Evolutionary conservation across 2,797 vertebrate species (phyloP), one percentile per base, ranked within the genome.

Genomic region (Tadarida brasiliensis): DNA sequence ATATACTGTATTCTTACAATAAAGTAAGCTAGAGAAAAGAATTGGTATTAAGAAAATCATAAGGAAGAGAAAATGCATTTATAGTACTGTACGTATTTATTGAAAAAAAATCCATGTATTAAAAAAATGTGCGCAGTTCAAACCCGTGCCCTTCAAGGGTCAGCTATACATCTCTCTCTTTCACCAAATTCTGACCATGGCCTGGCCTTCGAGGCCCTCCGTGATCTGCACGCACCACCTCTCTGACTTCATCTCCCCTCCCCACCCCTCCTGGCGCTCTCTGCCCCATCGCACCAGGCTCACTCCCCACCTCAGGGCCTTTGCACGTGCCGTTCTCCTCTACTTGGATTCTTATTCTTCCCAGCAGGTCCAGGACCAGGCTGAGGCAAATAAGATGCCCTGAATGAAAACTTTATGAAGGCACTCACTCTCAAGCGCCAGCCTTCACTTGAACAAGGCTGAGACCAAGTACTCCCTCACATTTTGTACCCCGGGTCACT

Each of bases 161-260:
- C 57, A n/a, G 11, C 30, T 47, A 11, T 63, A 2, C 3, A 2
- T 2, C 19, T 57, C 26, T 4, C 28, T 17, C 74, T 59, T 71
- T 39, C 30, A 56, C 35, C 26, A 22, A 47, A 7, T 28, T 19
- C 89, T 71, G 17, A 3, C 2, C n/a, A 20, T 0, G 0, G 17
- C 39, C 68, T 0, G 0, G 26, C 49, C 84, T 68, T 19, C 0
- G 0, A 44, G 76, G 39, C 30, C 56, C 33, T n/a, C 63, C 2
- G 1, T 56, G 56, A 44, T 15, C 17, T 17, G 15, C 65, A 20
- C 7, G 1, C 28, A 0, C 3, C 11, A 19, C 59, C 30, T 63
- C 12, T 49, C n/a, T 14, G 3, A 4, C 1, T 3, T 20, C 77
- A 11, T 5, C 12, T 44, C 35, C 5, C 7, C 16, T 20, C 54